phyloP scores from a whole-genome alignment of 92 coral and sea anemone genomes.

The Scolanthus callimorphus region DNA sequence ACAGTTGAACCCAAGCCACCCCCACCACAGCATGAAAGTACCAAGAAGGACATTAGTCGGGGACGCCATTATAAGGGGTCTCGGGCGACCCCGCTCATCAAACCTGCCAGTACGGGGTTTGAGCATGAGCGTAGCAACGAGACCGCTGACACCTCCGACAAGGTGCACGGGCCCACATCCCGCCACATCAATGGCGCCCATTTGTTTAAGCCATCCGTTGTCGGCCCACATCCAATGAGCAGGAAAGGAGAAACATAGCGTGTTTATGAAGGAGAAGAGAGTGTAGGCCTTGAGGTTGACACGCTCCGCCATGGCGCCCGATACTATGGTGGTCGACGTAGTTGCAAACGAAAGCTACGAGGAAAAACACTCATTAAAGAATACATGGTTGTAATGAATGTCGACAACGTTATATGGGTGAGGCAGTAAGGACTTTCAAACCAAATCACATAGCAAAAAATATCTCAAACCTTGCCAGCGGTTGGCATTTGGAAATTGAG shows the following conservation, averaged over 20 bases:
- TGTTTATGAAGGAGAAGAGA: conserved; percentile 69
- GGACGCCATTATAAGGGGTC: conserved; percentile 54
- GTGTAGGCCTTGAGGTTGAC: conserved; percentile 71
- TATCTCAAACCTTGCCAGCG: too few relatives aligned
- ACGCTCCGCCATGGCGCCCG: conserved; percentile 90
- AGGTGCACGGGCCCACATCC: conserved; percentile 92
- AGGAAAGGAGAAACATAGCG: conserved; percentile 61
- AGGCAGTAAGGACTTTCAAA: too few relatives aligned
- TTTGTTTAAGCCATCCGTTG: conserved; percentile 57
- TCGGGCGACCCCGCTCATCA: conserved; percentile 52
- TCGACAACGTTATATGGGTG: too few relatives aligned
- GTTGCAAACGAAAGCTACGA: conserved; percentile 74
- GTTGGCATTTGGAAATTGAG: too few relatives aligned
- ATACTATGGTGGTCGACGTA: conserved; percentile 76
- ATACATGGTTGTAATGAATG: too few relatives aligned
- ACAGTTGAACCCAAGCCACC: conserved; percentile 82
- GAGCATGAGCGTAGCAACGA: conserved; percentile 68
- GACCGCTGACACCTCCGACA: conserved; percentile 74
- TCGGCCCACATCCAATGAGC: conserved; percentile 87
- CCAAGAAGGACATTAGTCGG: conserved; percentile 81
- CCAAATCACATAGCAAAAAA: too few relatives aligned
- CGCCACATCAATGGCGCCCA: conserved; percentile 80
- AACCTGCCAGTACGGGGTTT: conserved; percentile 65
- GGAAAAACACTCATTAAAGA: too few relatives aligned
- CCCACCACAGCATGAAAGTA: conserved; percentile 87